Percentiles rank a stretch among this genome's conserved stretches.
phyloP scores from a whole-genome alignment of 2,113 vertebrate species.

The Formicarius rufipectus region DNA sequence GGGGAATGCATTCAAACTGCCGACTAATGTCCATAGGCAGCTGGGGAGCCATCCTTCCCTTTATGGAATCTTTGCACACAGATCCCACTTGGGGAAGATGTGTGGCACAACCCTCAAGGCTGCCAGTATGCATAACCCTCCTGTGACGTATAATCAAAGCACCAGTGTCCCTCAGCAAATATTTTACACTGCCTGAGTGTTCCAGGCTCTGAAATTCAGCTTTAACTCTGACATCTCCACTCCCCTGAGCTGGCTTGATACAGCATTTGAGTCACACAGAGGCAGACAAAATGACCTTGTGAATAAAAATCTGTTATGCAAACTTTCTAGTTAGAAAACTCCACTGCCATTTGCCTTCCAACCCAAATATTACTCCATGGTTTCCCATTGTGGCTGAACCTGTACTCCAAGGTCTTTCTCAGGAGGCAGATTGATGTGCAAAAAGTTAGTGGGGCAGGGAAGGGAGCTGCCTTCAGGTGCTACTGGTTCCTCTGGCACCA shows the following conservation, averaged over 20 bases:
- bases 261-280: neutral
- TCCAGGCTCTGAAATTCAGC: conserved; percentile 7
- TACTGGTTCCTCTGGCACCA: neutral
- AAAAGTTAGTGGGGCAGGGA: neutral
- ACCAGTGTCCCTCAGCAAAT: conserved; percentile 31
- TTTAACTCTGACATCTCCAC: neutral
- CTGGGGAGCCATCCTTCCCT: conserved; percentile 9
- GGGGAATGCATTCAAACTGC: neutral
- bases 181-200: neutral
- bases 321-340: neutral
- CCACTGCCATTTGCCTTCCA: neutral
- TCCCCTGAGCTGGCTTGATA: neutral
- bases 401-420: neutral
- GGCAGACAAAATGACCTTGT: neutral
- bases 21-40: neutral
- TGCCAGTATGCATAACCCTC: neutral
- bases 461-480: neutral
- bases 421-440: neutral
- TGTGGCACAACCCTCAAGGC: conserved; percentile 1
- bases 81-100: neutral
- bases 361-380: neutral
- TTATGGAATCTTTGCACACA: neutral
- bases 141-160: neutral
- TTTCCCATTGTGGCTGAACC: neutral
- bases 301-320: neutral